Base-by-base conservation (phyloP, 2,797 vertebrate species). In the Danionella dracula region DNA sequence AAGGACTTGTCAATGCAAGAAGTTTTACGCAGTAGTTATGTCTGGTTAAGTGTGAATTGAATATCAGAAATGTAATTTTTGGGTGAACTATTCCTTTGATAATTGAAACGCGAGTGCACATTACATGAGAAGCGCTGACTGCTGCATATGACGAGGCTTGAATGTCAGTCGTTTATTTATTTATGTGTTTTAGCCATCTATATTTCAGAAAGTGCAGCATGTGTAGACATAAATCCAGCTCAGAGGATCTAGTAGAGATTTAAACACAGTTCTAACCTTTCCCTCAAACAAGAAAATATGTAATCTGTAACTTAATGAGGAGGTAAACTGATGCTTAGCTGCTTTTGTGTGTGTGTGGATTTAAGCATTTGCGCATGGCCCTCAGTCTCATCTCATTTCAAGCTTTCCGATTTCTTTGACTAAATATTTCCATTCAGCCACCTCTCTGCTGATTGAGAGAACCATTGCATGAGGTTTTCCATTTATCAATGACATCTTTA, bases 311-410 rank as follows among this genome's bases (percentile, higher is more conserved):
- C 34, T 20, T 12, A 32, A 19, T 10, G 7, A 27, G 38, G n/a
- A 42, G 37, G 21, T 35, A 12, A 48, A 17, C 10, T 12, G 17
- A 37, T 15, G 27, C 16, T 21, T 11, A 38, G 21, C 3, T 9
- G 16, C 35, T 6, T 41, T 42, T 21, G 1, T 45, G 1, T 1
- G 1, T 37, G 2, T 23, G 27, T 65, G 41, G 41, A 32, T 55
- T 54, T 57, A 12, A 44, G 10, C 54, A 40, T 63, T n/a, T 62
- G 34, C 57, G 68, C 68, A 70, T 70, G 68, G 51, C 68, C 35
- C 21, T 31, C 27, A 8, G 46, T 10, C 2, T 58, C 65, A 50
- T 68, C 23, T 56, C 29, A 37, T 61, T 44, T 19, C 58, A 37
- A 37, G 15, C 44, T 2, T 51, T 15, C 20, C 31, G 29, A 32